Evolutionary conservation across 1,140 invertebrate genomes (phyloP).

Genomic region (Cephus cinctus): DNA sequence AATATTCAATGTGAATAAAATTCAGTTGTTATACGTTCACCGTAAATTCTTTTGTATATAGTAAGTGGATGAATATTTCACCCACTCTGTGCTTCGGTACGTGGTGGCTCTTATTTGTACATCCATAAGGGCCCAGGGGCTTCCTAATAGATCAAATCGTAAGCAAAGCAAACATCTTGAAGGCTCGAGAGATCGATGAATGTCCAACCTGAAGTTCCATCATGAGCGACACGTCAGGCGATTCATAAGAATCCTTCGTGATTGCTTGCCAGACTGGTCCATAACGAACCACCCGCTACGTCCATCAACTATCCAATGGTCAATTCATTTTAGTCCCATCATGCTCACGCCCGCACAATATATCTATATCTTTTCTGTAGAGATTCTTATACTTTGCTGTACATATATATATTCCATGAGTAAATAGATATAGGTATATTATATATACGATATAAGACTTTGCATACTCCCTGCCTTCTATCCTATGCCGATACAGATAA

Average conservation of each 20-base stretch:
- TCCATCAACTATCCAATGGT: constrained; percentile 50
- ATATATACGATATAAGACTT: too few species aligned
- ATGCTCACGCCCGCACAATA: constrained; percentile 14
- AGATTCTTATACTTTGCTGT: too few species aligned
- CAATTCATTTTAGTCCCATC: constrained; percentile 41
- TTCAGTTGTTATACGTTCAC: too few species aligned
- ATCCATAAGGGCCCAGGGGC: background rate
- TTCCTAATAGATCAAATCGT: background rate
- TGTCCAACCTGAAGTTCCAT: constrained; percentile 44
- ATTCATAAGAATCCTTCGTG: constrained; percentile 49
- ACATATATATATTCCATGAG: too few species aligned
- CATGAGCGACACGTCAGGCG: constrained; percentile 54
- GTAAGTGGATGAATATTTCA: background rate
- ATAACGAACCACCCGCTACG: constrained; percentile 55
- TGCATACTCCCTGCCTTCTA: too few species aligned
- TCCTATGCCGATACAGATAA: too few species aligned
- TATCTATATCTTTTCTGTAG: constrained; percentile 18
- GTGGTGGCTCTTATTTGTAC: too few species aligned
- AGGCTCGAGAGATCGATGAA: constrained; percentile 45
- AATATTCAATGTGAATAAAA: too few species aligned
- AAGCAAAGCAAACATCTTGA: constrained; percentile 35
- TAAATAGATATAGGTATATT: too few species aligned
- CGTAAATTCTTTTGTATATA: too few species aligned
- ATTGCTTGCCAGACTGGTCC: constrained; percentile 41
- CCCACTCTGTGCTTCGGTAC: too few species aligned